phyloP scores from a whole-genome alignment of 2,888 invertebrate genomes.

The Cryptophagus acutangulus region DNA sequence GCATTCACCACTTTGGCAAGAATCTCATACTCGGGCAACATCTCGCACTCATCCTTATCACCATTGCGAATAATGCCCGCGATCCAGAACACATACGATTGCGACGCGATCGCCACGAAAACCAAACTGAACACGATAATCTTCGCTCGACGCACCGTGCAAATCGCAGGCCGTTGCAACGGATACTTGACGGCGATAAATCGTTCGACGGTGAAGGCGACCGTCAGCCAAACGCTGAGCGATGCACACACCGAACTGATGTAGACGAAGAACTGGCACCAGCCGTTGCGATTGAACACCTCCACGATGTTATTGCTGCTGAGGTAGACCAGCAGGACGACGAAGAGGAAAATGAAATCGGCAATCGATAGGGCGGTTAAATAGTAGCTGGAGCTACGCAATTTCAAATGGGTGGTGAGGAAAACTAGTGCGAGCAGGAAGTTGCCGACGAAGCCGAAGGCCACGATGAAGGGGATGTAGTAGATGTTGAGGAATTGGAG shows the following conservation, averaged over 20 bases:
- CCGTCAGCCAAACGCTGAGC: conserved; percentile 64
- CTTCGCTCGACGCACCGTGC: conserved; percentile 57
- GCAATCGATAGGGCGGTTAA: conserved; percentile 58
- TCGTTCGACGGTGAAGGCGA: conserved; percentile 65
- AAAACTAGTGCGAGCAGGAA: conserved; percentile 57
- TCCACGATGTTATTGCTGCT: conserved; percentile 50
- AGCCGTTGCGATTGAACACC: conserved; percentile 53
- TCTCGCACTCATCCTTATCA: conserved; percentile 47
- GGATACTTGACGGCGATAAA: conserved; percentile 65
- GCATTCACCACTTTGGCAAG: conserved; percentile 55
- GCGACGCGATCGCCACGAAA: conserved; percentile 45
- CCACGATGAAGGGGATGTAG: conserved; percentile 57
- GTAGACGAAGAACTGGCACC: conserved; percentile 50
- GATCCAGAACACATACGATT: conserved; percentile 43
- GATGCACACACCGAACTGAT: conserved; percentile 52
- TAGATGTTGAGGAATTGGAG: conserved; percentile 48
- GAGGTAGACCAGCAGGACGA: conserved; percentile 53
- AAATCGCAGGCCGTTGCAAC: conserved; percentile 55
- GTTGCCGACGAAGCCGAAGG: conserved; percentile 58
- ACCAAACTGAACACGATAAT: conserved; percentile 50
- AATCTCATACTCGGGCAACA: conserved; percentile 50
- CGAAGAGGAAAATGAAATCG: conserved; percentile 56
- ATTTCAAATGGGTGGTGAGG: conserved; percentile 55
- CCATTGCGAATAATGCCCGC: conserved; percentile 33
- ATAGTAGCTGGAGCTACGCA: conserved; percentile 61